These are phyloP conservation scores for Barbus barbus DNA, from an alignment of 2,113 vertebrate genomes.

Conservation along the genomic window DNA sequence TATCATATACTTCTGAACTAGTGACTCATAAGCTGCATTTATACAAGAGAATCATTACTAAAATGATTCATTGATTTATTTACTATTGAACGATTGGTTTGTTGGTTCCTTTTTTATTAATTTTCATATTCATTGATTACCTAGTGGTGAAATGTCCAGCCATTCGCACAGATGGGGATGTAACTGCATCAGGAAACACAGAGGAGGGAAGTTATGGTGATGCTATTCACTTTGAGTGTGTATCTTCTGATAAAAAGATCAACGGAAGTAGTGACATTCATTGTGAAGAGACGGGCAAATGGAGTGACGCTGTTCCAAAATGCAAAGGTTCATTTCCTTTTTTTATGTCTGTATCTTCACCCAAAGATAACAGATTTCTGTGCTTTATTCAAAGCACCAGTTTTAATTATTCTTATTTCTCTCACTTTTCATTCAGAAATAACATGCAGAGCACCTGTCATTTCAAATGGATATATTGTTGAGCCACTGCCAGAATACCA, in stretches of 20 bases:
- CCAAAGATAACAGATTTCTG: not conserved
- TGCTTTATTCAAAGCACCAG: too few relatives aligned
- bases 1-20: not conserved
- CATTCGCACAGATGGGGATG: not conserved
- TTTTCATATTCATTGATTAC: not conserved
- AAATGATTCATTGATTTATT: too few relatives aligned
- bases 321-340: constrained; percentile 61
- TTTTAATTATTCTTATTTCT: not conserved
- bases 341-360: not conserved
- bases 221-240: constrained; percentile 68
- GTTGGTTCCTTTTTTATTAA: too few relatives aligned
- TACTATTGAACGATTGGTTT: not conserved
- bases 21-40: too few relatives aligned
- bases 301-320: constrained; percentile 47
- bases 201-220: constrained; percentile 63
- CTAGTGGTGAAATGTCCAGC: constrained; percentile 55
- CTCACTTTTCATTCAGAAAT: constrained; percentile 52
- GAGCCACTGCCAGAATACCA: not conserved
- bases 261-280: constrained; percentile 47
- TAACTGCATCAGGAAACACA: constrained; percentile 60
- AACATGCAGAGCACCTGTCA: not conserved
- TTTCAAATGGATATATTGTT: constrained; percentile 50
- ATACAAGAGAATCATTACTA: too few relatives aligned
- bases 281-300: constrained; percentile 63
- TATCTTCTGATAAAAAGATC: not conserved